These are phyloP conservation scores for Guaruba guarouba DNA, from an alignment of 2,113 vertebrate genomes.

Conservation along the genomic window DNA sequence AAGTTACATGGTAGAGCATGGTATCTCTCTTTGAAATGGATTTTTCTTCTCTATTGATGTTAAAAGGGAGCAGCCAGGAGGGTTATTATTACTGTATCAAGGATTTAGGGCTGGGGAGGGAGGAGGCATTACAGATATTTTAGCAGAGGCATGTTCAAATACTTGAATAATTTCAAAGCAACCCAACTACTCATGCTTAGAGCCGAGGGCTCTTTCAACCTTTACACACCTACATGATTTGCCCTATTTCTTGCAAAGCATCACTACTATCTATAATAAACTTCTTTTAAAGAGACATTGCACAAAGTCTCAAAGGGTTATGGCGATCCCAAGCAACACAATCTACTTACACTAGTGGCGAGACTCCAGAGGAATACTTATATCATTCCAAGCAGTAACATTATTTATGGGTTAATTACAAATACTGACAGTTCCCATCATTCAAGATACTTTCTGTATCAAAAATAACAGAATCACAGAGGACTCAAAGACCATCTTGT, in stretches of 20 bases:
- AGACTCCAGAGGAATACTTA: not conserved
- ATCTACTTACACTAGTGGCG: not conserved
- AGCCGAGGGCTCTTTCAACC: not conserved
- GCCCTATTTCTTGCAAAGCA: not conserved
- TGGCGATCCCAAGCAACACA: not conserved
- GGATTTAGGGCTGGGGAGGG: not conserved
- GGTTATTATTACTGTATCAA: not conserved
- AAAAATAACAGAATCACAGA: fast-evolving
- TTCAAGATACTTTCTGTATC: fast-evolving
- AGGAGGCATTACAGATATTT: not conserved
- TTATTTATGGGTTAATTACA: conserved; percentile 3
- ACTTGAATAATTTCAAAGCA: not conserved
- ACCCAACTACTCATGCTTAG: not conserved
- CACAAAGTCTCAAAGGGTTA: not conserved
- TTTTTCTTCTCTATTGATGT: not conserved
- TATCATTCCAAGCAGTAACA: not conserved
- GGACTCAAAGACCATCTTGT: not conserved
- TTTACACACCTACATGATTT: not conserved
- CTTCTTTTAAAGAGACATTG: not conserved
- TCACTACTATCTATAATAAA: not conserved
- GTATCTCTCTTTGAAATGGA: not conserved
- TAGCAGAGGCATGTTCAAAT: not conserved
- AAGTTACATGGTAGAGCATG: not conserved
- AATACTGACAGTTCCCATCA: not conserved
- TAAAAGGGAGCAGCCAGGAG: not conserved